phyloP scores from a whole-genome alignment of 2,888 invertebrate genomes.

The Parascotia fuliginaria region DNA sequence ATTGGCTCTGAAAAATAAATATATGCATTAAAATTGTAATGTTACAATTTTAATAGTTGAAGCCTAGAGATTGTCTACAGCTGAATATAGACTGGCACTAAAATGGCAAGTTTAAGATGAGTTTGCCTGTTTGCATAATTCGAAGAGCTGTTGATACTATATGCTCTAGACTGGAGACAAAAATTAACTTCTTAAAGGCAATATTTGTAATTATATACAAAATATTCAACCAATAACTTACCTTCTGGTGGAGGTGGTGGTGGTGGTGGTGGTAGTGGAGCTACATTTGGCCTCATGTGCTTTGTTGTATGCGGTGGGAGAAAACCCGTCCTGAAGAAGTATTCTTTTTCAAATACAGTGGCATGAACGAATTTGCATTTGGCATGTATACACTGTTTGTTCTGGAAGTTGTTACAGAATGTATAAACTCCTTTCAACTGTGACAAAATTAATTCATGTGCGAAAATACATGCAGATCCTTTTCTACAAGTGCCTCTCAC shows the following conservation, averaged over 20 bases:
- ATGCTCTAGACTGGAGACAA: too few species aligned
- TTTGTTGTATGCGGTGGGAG: conserved; percentile 60
- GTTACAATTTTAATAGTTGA: too few species aligned
- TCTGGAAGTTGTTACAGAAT: conserved; percentile 71
- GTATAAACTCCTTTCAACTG: conserved; percentile 63
- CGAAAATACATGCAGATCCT: conserved; percentile 58
- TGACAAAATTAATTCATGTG: conserved; percentile 58
- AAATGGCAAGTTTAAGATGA: too few species aligned
- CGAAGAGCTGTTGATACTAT: too few species aligned
- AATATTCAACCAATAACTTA: too few species aligned
- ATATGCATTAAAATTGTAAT: too few species aligned
- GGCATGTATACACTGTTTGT: conserved; percentile 53
- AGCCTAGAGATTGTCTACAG: too few species aligned
- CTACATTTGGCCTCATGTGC: conserved; percentile 47
- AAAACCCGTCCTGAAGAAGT: conserved; percentile 60
- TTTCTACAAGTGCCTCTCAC: conserved; percentile 63
- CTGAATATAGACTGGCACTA: too few species aligned
- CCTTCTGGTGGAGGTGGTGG: conserved; percentile 36
- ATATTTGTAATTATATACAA: too few species aligned
- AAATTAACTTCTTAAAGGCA: too few species aligned
- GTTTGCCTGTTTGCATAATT: too few species aligned
- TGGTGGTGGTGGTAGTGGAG: conserved; percentile 16
- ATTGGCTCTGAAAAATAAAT: too few species aligned
- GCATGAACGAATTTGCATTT: conserved; percentile 71
- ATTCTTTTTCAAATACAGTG: conserved; percentile 66